phyloP scores from a whole-genome alignment of 2,797 vertebrate genomes.

The Taeniopygia guttata region DNA sequence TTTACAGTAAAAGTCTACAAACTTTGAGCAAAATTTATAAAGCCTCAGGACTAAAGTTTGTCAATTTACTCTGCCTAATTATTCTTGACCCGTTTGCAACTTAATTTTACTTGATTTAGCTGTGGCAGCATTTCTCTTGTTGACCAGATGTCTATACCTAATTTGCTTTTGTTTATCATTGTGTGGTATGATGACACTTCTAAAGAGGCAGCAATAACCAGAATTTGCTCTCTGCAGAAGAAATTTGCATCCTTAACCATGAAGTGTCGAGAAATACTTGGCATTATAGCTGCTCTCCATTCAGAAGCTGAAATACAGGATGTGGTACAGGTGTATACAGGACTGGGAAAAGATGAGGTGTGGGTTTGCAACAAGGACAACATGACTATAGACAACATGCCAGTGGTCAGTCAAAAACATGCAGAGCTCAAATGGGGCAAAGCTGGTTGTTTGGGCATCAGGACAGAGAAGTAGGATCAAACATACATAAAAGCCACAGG shows the following conservation, averaged over 20 bases:
- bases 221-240: not conserved
- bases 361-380: not conserved
- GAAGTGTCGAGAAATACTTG: not conserved
- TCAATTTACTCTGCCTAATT: not conserved
- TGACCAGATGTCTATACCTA: not conserved
- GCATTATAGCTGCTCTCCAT: not conserved
- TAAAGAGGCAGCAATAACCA: not conserved
- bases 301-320: not conserved
- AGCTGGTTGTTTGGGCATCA: fast-evolving
- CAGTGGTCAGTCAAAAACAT: not conserved
- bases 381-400: not conserved
- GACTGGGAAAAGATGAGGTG: no score
- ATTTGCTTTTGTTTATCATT: not conserved
- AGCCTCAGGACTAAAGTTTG: not conserved
- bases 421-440: not conserved
- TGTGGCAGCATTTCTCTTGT: not conserved
- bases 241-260: not conserved
- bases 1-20: not conserved
- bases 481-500: not conserved
- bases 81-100: not conserved
- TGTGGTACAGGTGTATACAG: not conserved
- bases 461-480: not conserved
- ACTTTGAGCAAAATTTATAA: not conserved
- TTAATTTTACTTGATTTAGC: not conserved
- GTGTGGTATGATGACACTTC: not conserved